A percentile compares a stretch with the other conserved stretches of the same genome.
These are phyloP conservation scores for Criorhina ranunculi DNA, from an alignment of 2,888 invertebrate genomes.

Conservation along the genomic window DNA sequence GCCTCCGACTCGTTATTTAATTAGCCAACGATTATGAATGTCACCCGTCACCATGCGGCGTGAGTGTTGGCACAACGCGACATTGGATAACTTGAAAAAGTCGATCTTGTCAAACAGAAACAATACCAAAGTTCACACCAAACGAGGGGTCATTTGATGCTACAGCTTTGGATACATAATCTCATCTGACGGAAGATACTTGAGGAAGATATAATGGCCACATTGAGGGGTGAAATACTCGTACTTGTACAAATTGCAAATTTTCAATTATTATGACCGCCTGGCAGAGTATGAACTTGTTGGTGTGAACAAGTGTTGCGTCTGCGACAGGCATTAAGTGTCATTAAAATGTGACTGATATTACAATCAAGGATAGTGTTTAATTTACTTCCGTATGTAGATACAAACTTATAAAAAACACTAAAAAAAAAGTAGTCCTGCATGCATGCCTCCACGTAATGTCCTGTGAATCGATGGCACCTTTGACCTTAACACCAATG, in stretches of 20 bases:
- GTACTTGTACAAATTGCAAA: constrained; percentile 33
- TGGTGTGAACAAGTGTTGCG: constrained; percentile 18
- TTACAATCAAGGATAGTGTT: neutral
- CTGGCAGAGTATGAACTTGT: neutral
- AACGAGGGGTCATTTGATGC: constrained; percentile 12
- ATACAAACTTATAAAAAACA: neutral
- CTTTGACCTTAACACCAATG: no score
- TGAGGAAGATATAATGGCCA: constrained; percentile 13
- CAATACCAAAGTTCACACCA: constrained; percentile 29
- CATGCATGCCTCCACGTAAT: no score
- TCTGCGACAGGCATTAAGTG: constrained; percentile 1
- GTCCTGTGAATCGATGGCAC: no score
- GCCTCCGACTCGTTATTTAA: constrained; percentile 50
- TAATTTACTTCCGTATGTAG: neutral
- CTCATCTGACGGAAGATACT: constrained; percentile 46
- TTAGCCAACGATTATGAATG: constrained; percentile 29
- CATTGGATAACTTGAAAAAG: constrained; percentile 31
- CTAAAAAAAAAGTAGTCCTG: no score
- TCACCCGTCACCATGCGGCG: constrained; percentile 7
- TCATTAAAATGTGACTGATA: constrained; percentile 7
- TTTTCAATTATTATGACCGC: constrained; percentile 29
- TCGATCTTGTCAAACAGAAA: constrained; percentile 35
- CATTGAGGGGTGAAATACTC: constrained; percentile 23
- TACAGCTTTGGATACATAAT: neutral
- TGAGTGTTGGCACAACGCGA: constrained; percentile 18